Evolutionary conservation across 2,888 invertebrate genomes (phyloP).

Genomic region (Corbicula japonica): DNA sequence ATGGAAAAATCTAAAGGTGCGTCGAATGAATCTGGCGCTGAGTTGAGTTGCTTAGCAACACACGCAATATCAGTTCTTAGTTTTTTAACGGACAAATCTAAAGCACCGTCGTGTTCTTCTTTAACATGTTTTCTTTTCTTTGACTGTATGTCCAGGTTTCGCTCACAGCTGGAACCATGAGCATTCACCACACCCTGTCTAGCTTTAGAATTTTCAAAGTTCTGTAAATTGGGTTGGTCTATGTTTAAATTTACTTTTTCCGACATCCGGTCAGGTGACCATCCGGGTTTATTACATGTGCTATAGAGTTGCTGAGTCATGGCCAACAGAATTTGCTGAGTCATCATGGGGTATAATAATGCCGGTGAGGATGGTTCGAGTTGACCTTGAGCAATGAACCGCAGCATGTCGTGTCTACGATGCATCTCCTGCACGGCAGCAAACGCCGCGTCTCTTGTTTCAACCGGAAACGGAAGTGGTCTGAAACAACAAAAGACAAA

Average conservation of each 20-base stretch:
- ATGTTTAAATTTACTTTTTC: too few relatives aligned
- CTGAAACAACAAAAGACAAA: too few relatives aligned
- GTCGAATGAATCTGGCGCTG: slow-evolving; percentile 22
- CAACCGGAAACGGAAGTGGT: slow-evolving; percentile 43
- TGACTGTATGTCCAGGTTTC: not conserved
- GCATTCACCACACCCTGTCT: too few relatives aligned
- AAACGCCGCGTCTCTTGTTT: slow-evolving; percentile 35
- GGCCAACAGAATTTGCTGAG: slow-evolving; percentile 53
- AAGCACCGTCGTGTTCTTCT: slow-evolving; percentile 28
- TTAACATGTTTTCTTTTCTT: slow-evolving; percentile 56
- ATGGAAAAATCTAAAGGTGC: slow-evolving; percentile 61
- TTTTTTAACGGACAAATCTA: slow-evolving; percentile 60
- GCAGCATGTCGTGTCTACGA: slow-evolving; percentile 48
- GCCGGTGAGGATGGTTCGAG: slow-evolving; percentile 14
- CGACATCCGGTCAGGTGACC: too few relatives aligned
- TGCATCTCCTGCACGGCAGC: slow-evolving; percentile 50
- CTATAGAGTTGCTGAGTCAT: slow-evolving; percentile 58
- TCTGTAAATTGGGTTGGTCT: too few relatives aligned
- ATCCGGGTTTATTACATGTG: slow-evolving; percentile 41
- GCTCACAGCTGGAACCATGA: too few relatives aligned
- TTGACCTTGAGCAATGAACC: slow-evolving; percentile 15
- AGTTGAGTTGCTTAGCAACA: not conserved
- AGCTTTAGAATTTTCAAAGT: too few relatives aligned
- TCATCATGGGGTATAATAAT: slow-evolving; percentile 51
- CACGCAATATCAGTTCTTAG: slow-evolving; percentile 17